A percentile compares a stretch with the other conserved stretches of the same genome.
These are phyloP conservation scores for Peromyscus nudipes DNA, from an alignment of 2,797 vertebrate species.

Conservation along the genomic window DNA sequence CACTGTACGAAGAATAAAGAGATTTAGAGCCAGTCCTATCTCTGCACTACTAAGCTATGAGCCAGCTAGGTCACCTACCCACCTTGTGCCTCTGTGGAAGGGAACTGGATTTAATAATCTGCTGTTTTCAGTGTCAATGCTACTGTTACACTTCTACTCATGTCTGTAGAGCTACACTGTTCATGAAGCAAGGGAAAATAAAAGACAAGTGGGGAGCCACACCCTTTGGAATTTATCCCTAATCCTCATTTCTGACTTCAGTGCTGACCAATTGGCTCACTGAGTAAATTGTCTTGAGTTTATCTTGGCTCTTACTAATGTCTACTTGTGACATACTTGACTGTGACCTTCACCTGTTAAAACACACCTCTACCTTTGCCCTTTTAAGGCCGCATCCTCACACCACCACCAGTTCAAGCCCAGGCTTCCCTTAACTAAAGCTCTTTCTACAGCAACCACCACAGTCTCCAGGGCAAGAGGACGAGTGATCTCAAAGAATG, in stretches of 20 bases:
- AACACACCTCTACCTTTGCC: not conserved
- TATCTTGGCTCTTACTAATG: constrained; percentile 32
- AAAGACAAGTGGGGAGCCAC: not conserved
- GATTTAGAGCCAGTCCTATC: not conserved
- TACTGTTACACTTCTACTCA: not conserved
- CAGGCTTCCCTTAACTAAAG: not conserved
- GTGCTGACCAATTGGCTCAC: not conserved
- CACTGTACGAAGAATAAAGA: not conserved
- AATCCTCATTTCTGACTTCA: not conserved
- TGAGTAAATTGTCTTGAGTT: constrained; percentile 6
- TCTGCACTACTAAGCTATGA: not conserved
- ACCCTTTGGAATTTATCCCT: not conserved
- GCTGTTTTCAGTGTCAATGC: not conserved
- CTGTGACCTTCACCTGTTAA: not conserved
- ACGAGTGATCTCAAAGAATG: not conserved
- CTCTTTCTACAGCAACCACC: not conserved
- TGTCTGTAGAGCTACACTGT: not conserved
- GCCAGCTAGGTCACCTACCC: not conserved
- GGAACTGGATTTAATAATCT: not conserved
- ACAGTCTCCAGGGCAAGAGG: not conserved
- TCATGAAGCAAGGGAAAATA: not conserved
- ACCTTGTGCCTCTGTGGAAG: not conserved
- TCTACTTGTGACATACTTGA: constrained; percentile 16
- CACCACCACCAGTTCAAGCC: not conserved
- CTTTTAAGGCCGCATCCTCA: not conserved